Percentiles rank a stretch among this genome's conserved stretches.
Evolutionary conservation across 2,888 invertebrate species (phyloP).

Genomic region (Octodonta nipae): DNA sequence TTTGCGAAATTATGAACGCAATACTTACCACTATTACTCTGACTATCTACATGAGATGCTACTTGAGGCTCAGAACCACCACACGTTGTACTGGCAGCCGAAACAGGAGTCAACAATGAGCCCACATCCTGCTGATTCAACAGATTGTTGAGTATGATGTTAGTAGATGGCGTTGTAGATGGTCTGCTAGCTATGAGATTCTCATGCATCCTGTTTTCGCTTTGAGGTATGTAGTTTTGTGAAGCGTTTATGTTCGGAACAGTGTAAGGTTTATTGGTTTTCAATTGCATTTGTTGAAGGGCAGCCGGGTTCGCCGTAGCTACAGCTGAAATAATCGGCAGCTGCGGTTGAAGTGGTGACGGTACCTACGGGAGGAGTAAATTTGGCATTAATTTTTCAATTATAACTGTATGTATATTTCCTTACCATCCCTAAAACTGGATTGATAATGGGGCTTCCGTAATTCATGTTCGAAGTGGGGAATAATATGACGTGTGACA

Average conservation of each 20-base stretch:
- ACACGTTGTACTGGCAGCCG: no score
- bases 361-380: no score
- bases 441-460: conserved; percentile 1
- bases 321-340: conserved; percentile 1
- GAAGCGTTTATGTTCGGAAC: conserved; percentile 17
- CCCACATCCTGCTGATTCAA: no score
- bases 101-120: no score
- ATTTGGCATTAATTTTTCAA: no score
- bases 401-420: neutral
- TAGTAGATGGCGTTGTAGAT: neutral
- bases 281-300: conserved; percentile 16
- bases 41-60: no score
- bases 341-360: no score
- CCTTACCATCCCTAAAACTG: conserved; percentile 14
- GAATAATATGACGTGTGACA: conserved; percentile 13
- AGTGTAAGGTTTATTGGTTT: no score
- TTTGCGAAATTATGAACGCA: no score
- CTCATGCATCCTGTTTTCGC: conserved; percentile 14
- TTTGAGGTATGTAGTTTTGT: conserved; percentile 28
- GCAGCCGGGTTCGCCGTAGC: conserved; percentile 3
- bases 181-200: neutral
- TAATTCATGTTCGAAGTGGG: conserved; percentile 1
- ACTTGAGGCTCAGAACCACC: no score
- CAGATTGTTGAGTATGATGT: neutral
- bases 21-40: no score